phyloP scores from a whole-genome alignment of 2,888 invertebrate genomes.

The Pachydiplax longipennis region DNA sequence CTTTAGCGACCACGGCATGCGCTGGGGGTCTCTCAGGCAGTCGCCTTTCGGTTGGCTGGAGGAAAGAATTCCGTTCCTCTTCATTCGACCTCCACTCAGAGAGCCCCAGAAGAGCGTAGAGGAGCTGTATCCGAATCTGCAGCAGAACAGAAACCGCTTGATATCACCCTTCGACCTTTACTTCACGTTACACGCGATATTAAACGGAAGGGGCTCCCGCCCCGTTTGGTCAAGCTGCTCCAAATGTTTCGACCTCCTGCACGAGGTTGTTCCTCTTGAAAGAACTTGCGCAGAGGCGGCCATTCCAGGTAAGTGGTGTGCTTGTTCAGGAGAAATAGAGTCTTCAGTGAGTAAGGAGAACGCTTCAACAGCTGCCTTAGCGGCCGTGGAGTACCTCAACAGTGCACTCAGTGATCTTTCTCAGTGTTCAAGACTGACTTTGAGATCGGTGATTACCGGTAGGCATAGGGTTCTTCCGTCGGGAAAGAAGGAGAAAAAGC shows the following conservation, averaged over 20 bases:
- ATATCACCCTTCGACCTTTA: slow-evolving; percentile 58
- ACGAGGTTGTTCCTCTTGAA: neutral
- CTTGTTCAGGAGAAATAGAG: slow-evolving; percentile 4
- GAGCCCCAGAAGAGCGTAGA: slow-evolving; percentile 71
- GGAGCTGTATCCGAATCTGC: slow-evolving; percentile 57
- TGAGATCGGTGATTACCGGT: neutral
- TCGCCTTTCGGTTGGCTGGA: slow-evolving; percentile 60
- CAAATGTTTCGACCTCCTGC: neutral
- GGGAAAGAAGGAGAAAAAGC: neutral
- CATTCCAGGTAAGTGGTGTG: slow-evolving; percentile 25
- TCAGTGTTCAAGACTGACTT: neutral
- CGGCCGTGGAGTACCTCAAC: slow-evolving; percentile 27
- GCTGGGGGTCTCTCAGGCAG: slow-evolving; percentile 57
- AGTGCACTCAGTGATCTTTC: neutral
- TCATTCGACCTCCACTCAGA: slow-evolving; percentile 67
- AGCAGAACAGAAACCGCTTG: neutral
- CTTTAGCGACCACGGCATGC: slow-evolving; percentile 60
- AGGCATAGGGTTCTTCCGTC: neutral
- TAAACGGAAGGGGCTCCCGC: neutral
- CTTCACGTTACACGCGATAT: slow-evolving; percentile 56
- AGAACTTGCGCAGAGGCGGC: slow-evolving; percentile 24
- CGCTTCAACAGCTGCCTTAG: neutral
- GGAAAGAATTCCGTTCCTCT: slow-evolving; percentile 59
- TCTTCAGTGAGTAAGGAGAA: neutral
- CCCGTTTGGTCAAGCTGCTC: neutral